phyloP scores from a whole-genome alignment of 2,888 invertebrate species.

The Harpalus rufipes region DNA sequence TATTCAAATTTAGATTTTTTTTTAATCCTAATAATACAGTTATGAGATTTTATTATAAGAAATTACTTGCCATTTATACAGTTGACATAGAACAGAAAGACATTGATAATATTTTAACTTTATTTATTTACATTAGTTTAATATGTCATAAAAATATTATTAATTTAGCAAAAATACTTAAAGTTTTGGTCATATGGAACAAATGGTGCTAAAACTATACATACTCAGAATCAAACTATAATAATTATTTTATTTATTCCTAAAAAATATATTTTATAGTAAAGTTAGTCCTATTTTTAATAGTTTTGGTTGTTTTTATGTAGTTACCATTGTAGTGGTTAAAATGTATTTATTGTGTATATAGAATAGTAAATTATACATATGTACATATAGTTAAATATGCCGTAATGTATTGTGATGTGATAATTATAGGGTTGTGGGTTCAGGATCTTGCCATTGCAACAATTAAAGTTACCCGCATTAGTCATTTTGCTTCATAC shows the following conservation, averaged over 20 bases:
- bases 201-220: too few species aligned
- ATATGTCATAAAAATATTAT: too few species aligned
- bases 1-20: too few species aligned
- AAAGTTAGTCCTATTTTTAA: neutral
- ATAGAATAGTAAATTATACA: neutral
- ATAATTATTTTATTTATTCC: neutral
- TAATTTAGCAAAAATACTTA: too few species aligned
- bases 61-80: too few species aligned
- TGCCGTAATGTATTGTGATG: neutral
- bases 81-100: too few species aligned
- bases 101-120: too few species aligned
- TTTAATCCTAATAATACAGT: too few species aligned
- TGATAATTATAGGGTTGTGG: neutral
- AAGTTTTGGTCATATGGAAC: too few species aligned
- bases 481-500: neutral
- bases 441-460: neutral
- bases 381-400: neutral
- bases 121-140: too few species aligned
- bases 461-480: neutral
- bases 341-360: neutral
- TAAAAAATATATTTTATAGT: neutral
- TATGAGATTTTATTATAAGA: too few species aligned
- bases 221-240: neutral
- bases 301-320: neutral
- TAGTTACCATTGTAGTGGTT: neutral